These are phyloP conservation scores for Xestia rhomboidea DNA, from an alignment of 2,888 invertebrate species.

Conservation along the genomic window DNA sequence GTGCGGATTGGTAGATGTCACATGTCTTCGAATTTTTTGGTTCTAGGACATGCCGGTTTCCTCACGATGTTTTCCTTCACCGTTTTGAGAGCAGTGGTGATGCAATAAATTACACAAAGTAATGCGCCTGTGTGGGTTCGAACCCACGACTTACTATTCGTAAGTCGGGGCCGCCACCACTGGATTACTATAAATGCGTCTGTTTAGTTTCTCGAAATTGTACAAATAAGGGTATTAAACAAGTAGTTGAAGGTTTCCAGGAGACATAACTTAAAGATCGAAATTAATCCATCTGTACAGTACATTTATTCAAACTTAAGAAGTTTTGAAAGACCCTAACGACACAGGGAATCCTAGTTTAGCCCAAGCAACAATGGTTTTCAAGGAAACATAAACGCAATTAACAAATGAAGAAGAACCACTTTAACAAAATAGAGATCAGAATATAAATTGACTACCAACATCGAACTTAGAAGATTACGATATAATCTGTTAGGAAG, in stretches of 20 bases:
- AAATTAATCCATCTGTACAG: not conserved
- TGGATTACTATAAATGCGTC: not conserved
- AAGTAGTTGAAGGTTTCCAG: not conserved
- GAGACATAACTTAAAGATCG: not conserved
- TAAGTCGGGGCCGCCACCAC: too few species aligned
- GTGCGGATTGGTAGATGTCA: too few species aligned
- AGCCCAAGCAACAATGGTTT: not conserved
- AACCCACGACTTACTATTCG: too few species aligned
- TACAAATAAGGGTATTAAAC: not conserved
- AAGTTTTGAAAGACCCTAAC: not conserved
- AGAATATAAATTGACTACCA: conserved; percentile 30
- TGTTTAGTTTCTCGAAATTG: not conserved
- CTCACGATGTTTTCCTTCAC: too few species aligned
- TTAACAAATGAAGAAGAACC: not conserved
- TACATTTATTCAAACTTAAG: not conserved
- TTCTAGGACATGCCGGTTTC: too few species aligned
- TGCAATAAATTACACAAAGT: too few species aligned
- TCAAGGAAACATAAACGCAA: not conserved
- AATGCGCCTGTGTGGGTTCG: too few species aligned
- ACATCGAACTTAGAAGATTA: conserved; percentile 66
- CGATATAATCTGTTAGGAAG: conserved; percentile 62
- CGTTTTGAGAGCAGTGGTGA: too few species aligned
- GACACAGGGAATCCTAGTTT: not conserved
- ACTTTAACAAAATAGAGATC: conserved; percentile 7
- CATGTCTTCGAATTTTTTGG: too few species aligned